A percentile compares a stretch with the other conserved stretches of the same genome.
Evolutionary conservation across 2,888 invertebrate genomes (phyloP).

Genomic region (Dasysyrphus albostriatus): DNA sequence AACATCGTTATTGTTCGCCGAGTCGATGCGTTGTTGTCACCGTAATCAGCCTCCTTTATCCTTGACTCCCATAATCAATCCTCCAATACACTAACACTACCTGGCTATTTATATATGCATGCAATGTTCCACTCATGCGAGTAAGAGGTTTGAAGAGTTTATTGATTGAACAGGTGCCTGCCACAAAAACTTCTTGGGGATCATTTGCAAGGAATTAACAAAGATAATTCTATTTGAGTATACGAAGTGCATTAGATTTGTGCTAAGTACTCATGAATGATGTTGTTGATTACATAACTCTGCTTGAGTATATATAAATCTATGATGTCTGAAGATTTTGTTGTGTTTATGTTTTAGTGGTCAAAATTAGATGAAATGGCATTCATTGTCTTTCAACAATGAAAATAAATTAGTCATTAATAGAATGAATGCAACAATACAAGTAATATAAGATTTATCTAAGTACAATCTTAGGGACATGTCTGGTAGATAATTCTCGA

Average conservation of each 20-base stretch:
- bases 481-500: no score
- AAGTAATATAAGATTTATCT: no score
- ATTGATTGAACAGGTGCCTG: conserved; percentile 38
- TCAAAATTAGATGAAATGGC: neutral
- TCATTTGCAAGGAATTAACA: conserved; percentile 69
- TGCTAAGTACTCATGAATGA: conserved; percentile 45
- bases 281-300: conserved; percentile 57
- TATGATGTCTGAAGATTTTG: neutral
- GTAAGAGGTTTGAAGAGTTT: conserved; percentile 25
- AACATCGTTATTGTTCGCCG: conserved; percentile 38
- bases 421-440: neutral
- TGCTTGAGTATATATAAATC: conserved; percentile 38
- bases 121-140: conserved; percentile 12
- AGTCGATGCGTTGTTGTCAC: conserved; percentile 8
- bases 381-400: neutral
- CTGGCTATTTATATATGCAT: conserved; percentile 1
- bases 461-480: no score
- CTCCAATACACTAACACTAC: neutral
- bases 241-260: conserved; percentile 63
- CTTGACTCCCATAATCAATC: conserved; percentile 1
- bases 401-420: neutral
- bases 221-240: conserved; percentile 58
- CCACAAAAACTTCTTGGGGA: conserved; percentile 63
- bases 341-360: neutral
- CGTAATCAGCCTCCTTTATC: conserved; percentile 14